Percentiles rank a stretch among this genome's conserved stretches.
phyloP scores from a whole-genome alignment of 2,888 invertebrate species.

The Ornithoptera alexandrae region DNA sequence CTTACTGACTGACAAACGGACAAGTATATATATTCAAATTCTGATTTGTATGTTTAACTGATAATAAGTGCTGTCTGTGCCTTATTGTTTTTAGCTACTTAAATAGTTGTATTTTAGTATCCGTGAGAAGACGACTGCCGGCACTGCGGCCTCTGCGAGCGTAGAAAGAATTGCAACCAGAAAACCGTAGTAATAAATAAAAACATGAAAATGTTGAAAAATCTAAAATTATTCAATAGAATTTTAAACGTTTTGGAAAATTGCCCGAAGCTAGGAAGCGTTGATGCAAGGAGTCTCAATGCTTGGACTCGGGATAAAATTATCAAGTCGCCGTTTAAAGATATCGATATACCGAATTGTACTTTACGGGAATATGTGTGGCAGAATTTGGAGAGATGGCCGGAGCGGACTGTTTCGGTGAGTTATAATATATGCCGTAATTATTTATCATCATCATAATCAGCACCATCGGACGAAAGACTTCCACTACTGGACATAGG shows the following conservation, averaged over 20 bases:
- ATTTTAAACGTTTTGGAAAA: slow-evolving; percentile 39
- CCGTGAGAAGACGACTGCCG: neutral
- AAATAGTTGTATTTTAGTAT: neutral
- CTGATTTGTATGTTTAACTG: no score
- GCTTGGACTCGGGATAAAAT: slow-evolving; percentile 61
- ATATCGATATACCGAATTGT: slow-evolving; percentile 72
- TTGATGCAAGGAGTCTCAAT: slow-evolving; percentile 48
- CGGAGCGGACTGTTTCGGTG: slow-evolving; percentile 81
- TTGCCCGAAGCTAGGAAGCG: slow-evolving; percentile 35
- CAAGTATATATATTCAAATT: no score
- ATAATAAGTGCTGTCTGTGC: no score
- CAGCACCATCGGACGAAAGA: no score
- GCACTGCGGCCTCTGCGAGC: neutral
- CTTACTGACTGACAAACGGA: no score
- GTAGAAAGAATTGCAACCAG: neutral
- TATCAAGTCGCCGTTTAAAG: slow-evolving; percentile 75
- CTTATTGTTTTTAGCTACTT: no score
- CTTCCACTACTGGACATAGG: no score
- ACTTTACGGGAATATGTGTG: slow-evolving; percentile 82
- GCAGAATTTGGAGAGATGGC: slow-evolving; percentile 82
- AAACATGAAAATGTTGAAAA: slow-evolving; percentile 39
- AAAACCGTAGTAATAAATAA: neutral
- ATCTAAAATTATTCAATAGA: slow-evolving; percentile 46
- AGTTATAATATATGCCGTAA: slow-evolving; percentile 43
- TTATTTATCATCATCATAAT: no score